Percentiles rank a stretch among this genome's conserved stretches.
These are phyloP conservation scores for Drosophila santomea DNA, from an alignment of 1,140 invertebrate species.

Conservation along the genomic window DNA sequence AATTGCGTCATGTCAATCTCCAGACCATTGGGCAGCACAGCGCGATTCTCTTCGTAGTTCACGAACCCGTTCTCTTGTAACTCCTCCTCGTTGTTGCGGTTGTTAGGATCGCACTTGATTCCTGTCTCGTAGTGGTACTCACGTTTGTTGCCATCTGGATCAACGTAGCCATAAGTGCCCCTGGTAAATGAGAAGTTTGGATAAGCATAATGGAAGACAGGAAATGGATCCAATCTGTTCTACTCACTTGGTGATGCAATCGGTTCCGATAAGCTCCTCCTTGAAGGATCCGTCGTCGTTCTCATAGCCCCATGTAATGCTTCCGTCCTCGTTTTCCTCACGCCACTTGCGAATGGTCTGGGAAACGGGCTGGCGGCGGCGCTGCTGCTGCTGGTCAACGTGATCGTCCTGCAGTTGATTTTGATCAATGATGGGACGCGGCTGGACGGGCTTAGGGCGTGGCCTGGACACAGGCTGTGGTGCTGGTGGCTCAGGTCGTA, in stretches of 20 bases:
- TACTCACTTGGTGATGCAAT: conserved; percentile 89
- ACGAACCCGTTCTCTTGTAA: conserved; percentile 89
- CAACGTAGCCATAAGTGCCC: conserved; percentile 93
- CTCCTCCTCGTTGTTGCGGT: conserved; percentile 86
- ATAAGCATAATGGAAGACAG: too few relatives aligned
- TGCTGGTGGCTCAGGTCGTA: conserved; percentile 59
- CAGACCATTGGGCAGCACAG: conserved; percentile 89
- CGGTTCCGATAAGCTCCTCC: conserved; percentile 92
- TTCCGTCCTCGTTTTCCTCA: conserved; percentile 92
- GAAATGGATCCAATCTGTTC: background rate
- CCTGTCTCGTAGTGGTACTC: conserved; percentile 91
- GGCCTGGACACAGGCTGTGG: conserved; percentile 52
- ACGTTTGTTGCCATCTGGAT: conserved; percentile 90
- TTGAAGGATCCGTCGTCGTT: conserved; percentile 90
- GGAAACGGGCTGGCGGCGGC: conserved; percentile 86
- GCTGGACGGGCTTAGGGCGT: conserved; percentile 70
- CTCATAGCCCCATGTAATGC: conserved; percentile 94
- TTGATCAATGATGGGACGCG: conserved; percentile 74
- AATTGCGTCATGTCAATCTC: conserved; percentile 89
- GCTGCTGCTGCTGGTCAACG: conserved; percentile 47
- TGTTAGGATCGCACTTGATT: conserved; percentile 88
- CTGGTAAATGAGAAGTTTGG: conserved; percentile 59
- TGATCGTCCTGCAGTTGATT: conserved; percentile 73
- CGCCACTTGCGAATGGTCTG: conserved; percentile 91
- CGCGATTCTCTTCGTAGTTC: conserved; percentile 90